These are phyloP conservation scores for Encarsia formosa DNA, from an alignment of 2,888 invertebrate genomes.

Conservation along the genomic window DNA sequence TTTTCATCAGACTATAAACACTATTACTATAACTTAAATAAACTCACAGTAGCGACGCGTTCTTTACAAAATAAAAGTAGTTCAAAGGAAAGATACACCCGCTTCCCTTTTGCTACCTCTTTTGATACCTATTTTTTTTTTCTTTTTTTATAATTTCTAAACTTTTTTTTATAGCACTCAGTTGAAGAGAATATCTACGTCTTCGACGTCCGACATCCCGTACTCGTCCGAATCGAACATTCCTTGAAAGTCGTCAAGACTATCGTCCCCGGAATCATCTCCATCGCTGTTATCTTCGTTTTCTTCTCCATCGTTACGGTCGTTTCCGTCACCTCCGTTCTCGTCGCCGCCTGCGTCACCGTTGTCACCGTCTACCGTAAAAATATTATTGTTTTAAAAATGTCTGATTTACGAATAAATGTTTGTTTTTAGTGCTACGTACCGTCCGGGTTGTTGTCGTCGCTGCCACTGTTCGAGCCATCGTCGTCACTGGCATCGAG, in stretches of 20 bases:
- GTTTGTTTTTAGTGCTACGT: conserved; percentile 6
- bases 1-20: too few species aligned
- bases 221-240: conserved; percentile 35
- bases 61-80: too few species aligned
- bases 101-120: too few species aligned
- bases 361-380: conserved; percentile 33
- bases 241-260: conserved; percentile 30
- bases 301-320: conserved; percentile 38
- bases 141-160: too few species aligned
- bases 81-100: too few species aligned
- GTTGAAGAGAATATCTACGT: conserved; percentile 40
- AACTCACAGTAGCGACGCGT: too few species aligned
- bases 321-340: conserved; percentile 34
- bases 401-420: neutral
- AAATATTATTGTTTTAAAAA: neutral
- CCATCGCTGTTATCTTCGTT: conserved; percentile 43
- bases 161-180: conserved; percentile 17
- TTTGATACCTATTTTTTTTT: neutral
- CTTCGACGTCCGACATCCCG: conserved; percentile 41
- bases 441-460: conserved; percentile 51
- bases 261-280: conserved; percentile 41
- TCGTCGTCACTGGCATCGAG: conserved; percentile 61
- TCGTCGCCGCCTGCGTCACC: conserved; percentile 36
- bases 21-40: too few species aligned
- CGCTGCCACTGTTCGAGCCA: conserved; percentile 50